Percentiles rank a stretch among this genome's conserved stretches.
These are phyloP conservation scores for Dromius quadrimaculatus DNA, from an alignment of 2,888 invertebrate genomes.

Conservation along the genomic window DNA sequence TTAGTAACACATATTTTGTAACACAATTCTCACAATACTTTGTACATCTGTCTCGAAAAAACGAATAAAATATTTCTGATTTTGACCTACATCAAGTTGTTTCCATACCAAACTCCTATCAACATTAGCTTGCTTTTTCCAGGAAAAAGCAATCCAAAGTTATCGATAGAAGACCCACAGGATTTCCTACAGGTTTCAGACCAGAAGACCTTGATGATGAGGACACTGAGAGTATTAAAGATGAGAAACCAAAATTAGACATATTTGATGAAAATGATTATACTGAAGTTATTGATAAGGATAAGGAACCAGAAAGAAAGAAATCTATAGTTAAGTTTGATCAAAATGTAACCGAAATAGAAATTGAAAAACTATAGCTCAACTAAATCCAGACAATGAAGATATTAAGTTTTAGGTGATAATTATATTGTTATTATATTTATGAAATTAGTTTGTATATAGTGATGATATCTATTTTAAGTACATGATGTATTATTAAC, in stretches of 20 bases:
- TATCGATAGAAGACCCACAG: conserved; percentile 58
- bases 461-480: too few relatives aligned
- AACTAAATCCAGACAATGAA: neutral
- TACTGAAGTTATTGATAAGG: neutral
- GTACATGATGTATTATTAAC: too few relatives aligned
- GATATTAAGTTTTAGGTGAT: neutral
- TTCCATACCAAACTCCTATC: neutral
- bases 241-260: conserved; percentile 7
- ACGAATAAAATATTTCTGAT: conserved; percentile 8
- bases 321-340: conserved; percentile 72
- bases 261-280: neutral
- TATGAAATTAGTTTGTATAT: too few relatives aligned
- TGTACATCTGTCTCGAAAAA: too few relatives aligned
- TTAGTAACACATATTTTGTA: too few relatives aligned
- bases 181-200: conserved; percentile 56
- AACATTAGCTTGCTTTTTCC: neutral
- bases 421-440: conserved; percentile 5
- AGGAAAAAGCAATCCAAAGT: conserved; percentile 15
- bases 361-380: conserved; percentile 62
- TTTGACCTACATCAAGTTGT: neutral
- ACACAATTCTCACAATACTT: too few relatives aligned
- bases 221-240: conserved; percentile 61
- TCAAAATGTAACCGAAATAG: conserved; percentile 70
- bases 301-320: conserved; percentile 59
- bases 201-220: conserved; percentile 51